These are phyloP conservation scores for Spialia ferax DNA, from an alignment of 2,888 invertebrate species.

Conservation along the genomic window DNA sequence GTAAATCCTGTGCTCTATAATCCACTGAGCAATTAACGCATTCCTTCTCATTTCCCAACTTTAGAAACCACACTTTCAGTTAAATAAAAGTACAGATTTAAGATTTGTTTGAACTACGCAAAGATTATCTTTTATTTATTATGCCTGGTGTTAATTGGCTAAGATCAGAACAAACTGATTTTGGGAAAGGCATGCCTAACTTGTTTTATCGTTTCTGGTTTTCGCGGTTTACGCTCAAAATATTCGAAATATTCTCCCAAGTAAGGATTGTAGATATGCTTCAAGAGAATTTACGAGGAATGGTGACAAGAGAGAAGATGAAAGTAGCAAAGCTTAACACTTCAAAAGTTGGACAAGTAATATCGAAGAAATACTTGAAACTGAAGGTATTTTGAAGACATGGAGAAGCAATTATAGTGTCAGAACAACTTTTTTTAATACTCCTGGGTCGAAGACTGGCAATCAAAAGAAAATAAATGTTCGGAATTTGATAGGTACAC, in stretches of 20 bases:
- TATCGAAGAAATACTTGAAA: not conserved
- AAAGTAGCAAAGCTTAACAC: not conserved
- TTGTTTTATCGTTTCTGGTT: slow-evolving; percentile 24
- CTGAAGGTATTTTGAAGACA: not conserved
- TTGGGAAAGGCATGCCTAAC: slow-evolving; percentile 29
- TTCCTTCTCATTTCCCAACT: not conserved
- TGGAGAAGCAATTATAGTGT: not conserved
- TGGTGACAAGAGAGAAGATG: not conserved
- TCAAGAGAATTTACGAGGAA: not conserved
- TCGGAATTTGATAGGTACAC: not conserved
- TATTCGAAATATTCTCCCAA: slow-evolving; percentile 25
- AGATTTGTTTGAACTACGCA: slow-evolving; percentile 30
- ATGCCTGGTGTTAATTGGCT: slow-evolving; percentile 34
- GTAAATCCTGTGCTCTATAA: not conserved
- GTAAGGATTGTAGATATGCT: slow-evolving; percentile 1
- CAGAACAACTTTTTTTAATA: not conserved
- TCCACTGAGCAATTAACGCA: not conserved
- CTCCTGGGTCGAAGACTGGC: no score
- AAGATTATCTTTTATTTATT: slow-evolving; percentile 36
- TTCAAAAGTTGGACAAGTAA: not conserved
- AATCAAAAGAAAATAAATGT: not conserved
- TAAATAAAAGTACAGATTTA: slow-evolving; percentile 24
- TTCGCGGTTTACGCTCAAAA: slow-evolving; percentile 22
- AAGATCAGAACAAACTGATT: slow-evolving; percentile 36
- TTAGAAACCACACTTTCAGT: not conserved